phyloP scores from a whole-genome alignment of 1,140 invertebrate genomes.

The Drosophila arizonae region DNA sequence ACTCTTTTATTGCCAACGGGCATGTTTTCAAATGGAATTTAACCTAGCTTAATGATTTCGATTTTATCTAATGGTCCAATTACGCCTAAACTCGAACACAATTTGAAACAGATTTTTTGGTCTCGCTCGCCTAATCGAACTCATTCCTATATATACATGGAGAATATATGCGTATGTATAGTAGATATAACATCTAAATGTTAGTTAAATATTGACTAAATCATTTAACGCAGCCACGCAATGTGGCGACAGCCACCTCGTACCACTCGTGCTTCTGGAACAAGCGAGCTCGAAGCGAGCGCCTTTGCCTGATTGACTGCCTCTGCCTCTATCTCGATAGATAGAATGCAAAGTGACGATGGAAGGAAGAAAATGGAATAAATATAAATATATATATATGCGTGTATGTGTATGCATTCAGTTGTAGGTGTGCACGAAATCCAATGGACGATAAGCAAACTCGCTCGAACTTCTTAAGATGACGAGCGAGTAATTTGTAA shows the following conservation, averaged over 20 bases:
- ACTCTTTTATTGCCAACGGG: too few species aligned
- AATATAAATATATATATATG: too few species aligned
- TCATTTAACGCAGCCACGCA: slow-evolving; percentile 78
- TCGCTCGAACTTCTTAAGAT: neutral
- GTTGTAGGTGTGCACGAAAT: neutral
- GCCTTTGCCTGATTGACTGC: slow-evolving; percentile 11
- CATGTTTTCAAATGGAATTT: too few species aligned
- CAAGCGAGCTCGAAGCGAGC: slow-evolving; percentile 1
- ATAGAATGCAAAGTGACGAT: neutral
- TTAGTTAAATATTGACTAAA: slow-evolving; percentile 78
- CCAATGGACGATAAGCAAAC: neutral
- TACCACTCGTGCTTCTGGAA: slow-evolving; percentile 1
- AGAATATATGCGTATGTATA: too few species aligned
- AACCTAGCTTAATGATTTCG: slow-evolving; percentile 1
- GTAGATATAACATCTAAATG: slow-evolving; percentile 43
- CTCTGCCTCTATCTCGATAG: neutral
- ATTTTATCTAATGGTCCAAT: slow-evolving; percentile 13
- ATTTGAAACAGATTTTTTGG: neutral
- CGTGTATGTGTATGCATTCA: neutral
- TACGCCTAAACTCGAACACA: neutral
- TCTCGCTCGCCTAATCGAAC: slow-evolving; percentile 9
- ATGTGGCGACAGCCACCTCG: slow-evolving; percentile 52
- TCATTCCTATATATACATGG: slow-evolving; percentile 3
- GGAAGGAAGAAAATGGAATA: neutral
- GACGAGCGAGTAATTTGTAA: neutral